Base-by-base conservation (phyloP, 1,140 invertebrate species). In the Drosophila erecta region DNA sequence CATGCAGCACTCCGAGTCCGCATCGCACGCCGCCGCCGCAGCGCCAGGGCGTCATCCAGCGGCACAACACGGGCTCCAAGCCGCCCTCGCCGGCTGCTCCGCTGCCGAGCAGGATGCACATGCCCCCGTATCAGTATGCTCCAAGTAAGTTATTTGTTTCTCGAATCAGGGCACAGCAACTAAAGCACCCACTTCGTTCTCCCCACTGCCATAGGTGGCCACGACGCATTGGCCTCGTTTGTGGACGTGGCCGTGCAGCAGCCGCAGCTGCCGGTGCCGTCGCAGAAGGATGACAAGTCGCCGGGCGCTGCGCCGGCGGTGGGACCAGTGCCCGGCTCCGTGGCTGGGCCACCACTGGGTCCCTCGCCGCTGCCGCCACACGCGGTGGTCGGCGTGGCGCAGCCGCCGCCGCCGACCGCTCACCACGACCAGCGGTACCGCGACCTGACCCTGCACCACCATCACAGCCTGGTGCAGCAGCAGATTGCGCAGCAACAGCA, bases 231-330 rank as follows among this genome's bases (percentile, higher is more conserved):
- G 81, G 95, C 95, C 14, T 96, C 96, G 46, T 93, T 98, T 27
- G 97, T 98, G 1, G 97, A 98, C 84, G 96, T 97, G 6, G 97
- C 97, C 12, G 96, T 96, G 1, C 95, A 96, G 75, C 96, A 97
- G 80, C 96, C 96, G 0, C 96, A 95, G 89, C 87, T 97, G 77
- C 96, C 96, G 2, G 96, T 97, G 44, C 97, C 97, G 0, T 91
- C 90, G 5, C 90, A 92, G 11, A 91, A 91, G 72, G 91, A 91
- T 33, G 90, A 92, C 27, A 91, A 90, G 24, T 72, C 77, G 4
- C 43, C 66, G 11, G 65, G 49, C 0, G 51, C 72, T 12, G 64
- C 59, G 6, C 41, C 69, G 22, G 41, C 70, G 20, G 69, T 70
- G 24, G 59, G 53, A 12, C 50, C 56, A 24, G 20, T 40, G 0